Evolutionary conservation across 2,888 invertebrate genomes (phyloP), one percentile per base, ranked within the genome.

Genomic region (Colletes collaris): DNA sequence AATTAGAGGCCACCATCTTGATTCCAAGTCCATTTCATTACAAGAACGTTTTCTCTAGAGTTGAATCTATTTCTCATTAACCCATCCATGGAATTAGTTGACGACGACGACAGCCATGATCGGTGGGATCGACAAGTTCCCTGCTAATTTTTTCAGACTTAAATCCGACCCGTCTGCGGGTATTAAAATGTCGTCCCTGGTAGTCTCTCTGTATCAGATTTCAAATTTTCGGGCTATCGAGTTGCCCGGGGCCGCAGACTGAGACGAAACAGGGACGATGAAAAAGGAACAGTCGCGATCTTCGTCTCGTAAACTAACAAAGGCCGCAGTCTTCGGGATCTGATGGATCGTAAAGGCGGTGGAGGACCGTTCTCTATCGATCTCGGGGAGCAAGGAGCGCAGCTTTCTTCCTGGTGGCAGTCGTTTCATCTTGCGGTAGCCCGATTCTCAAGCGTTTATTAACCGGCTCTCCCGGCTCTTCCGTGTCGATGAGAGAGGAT

Each of bases 401-500:
- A n/a, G 49, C 27, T 58, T 50, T 19, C 37, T 78, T 80, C 27
- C 64, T 62, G 8, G 7, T 49, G 27, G 53, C 46, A 53, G n/a
- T 4, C 65, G 64, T 72, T 73, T 59, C 63, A 68, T 59, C 62
- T 66, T 44, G 55, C 60, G 65, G 50, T 56, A 80, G 62, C 65
- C 60, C 60, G 65, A 67, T 70, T 79, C 62, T 78, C 58, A 46
- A 65, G 19, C 78, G 67, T 67, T 63, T 84, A 79, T 82, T 84
- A 84, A 71, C 60, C 53, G n/a, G 35, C 44, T 46, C 44, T 46
- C 10, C 44, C 10, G 10, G 44, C 64, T 70, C 68, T 60, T 50
- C 50, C 19, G 11, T 19, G 27, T 37, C 70, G 62, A 63, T 70
- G 70, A 50, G 44, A 52, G 46, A 46, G 62, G 44, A 70, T 55